Conservation (phyloP, 2,888 invertebrate species). For the Lithophane ornitopus region DNA sequence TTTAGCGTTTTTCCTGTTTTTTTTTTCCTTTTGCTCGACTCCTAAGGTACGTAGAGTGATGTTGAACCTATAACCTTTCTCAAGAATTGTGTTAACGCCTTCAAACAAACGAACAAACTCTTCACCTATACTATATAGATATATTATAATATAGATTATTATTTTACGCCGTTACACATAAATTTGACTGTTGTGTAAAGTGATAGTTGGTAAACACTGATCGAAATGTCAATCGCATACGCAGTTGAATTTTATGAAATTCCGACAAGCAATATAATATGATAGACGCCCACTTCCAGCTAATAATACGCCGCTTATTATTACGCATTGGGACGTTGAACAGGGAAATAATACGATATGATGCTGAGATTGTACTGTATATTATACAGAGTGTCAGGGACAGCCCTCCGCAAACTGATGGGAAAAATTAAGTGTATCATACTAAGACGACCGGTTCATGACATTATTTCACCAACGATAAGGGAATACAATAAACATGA, state of each 20-base stretch:
- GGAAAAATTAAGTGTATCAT: too few species aligned
- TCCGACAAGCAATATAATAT: slow-evolving; percentile 49
- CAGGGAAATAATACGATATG: slow-evolving; percentile 21
- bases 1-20: not conserved
- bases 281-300: slow-evolving; percentile 60
- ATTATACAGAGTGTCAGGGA: not conserved
- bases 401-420: too few species aligned
- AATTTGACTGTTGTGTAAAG: slow-evolving; percentile 46
- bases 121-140: too few species aligned
- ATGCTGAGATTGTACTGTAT: slow-evolving; percentile 1
- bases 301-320: slow-evolving; percentile 55
- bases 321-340: slow-evolving; percentile 49
- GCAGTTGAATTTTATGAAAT: slow-evolving; percentile 48
- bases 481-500: too few species aligned
- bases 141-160: not conserved
- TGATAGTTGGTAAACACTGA: slow-evolving; percentile 31
- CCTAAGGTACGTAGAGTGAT: not conserved
- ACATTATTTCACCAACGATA: too few species aligned
- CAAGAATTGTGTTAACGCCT: not conserved
- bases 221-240: slow-evolving; percentile 40
- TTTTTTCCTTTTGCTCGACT: not conserved
- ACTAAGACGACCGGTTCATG: too few species aligned
- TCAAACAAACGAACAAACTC: not conserved
- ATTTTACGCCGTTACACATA: slow-evolving; percentile 5
- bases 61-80: not conserved